phyloP scores from a whole-genome alignment of 1,140 invertebrate species.

The Drosophila dunni region DNA sequence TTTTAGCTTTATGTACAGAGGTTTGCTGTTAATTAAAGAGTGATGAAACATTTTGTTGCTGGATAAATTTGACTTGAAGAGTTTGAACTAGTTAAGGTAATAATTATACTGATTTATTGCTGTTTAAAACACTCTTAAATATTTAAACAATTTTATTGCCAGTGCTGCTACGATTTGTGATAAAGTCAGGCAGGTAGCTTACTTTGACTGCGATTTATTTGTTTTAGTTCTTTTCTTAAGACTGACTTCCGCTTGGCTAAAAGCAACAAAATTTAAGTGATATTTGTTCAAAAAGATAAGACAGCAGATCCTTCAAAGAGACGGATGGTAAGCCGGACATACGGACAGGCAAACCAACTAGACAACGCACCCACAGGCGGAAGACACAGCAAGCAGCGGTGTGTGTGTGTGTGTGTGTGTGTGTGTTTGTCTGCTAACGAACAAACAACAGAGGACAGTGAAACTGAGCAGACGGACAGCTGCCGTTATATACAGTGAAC shows the following conservation, averaged over 20 bases:
- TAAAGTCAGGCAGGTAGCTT: slow-evolving; percentile 59
- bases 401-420: slow-evolving; percentile 25
- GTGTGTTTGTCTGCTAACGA: slow-evolving; percentile 23
- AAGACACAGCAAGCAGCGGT: slow-evolving; percentile 24
- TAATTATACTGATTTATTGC: too few relatives aligned
- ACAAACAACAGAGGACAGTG: slow-evolving; percentile 11
- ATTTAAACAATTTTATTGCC: too few relatives aligned
- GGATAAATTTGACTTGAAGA: too few relatives aligned
- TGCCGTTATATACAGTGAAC: slow-evolving; percentile 31
- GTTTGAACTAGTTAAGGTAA: too few relatives aligned
- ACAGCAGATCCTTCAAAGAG: slow-evolving; percentile 55
- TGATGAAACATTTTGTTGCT: too few relatives aligned
- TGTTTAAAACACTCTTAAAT: too few relatives aligned
- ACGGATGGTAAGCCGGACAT: slow-evolving; percentile 45
- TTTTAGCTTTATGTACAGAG: too few relatives aligned
- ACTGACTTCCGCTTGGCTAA: slow-evolving; percentile 68
- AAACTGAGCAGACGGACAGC: slow-evolving; percentile 15
- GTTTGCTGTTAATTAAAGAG: too few relatives aligned
- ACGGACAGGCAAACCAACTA: slow-evolving; percentile 32
- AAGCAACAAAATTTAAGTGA: slow-evolving; percentile 69
- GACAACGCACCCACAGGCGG: slow-evolving; percentile 54
- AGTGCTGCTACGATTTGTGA: slow-evolving; percentile 42
- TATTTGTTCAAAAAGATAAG: slow-evolving; percentile 60
- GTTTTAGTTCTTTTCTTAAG: slow-evolving; percentile 47
- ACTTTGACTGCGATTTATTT: slow-evolving; percentile 31